phyloP scores from a whole-genome alignment of 2,888 invertebrate genomes.

The Erebia ligea region DNA sequence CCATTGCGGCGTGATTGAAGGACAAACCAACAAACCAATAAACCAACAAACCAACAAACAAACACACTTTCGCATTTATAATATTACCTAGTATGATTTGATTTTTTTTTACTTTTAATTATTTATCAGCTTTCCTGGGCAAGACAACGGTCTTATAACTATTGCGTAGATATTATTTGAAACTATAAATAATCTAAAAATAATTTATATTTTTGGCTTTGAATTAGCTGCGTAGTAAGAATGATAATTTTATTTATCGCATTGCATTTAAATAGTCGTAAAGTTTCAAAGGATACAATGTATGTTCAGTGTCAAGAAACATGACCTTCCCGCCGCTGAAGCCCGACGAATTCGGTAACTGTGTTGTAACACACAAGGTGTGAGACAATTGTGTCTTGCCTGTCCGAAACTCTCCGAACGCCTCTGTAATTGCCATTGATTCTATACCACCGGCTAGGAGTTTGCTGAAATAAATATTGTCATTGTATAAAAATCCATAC shows the following conservation, averaged over 20 bases:
- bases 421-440: slow-evolving; percentile 93
- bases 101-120: too few species aligned
- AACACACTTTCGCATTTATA: too few species aligned
- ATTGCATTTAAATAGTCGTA: neutral
- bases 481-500: too few species aligned
- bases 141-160: neutral
- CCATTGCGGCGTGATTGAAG: too few species aligned
- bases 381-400: slow-evolving; percentile 93
- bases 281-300: slow-evolving; percentile 87
- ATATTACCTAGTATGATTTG: too few species aligned
- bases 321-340: slow-evolving; percentile 92
- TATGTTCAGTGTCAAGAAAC: slow-evolving; percentile 92
- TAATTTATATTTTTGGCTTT: neutral
- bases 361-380: slow-evolving; percentile 90
- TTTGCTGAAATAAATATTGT: slow-evolving; percentile 75
- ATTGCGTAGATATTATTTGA: neutral
- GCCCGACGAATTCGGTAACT: slow-evolving; percentile 86
- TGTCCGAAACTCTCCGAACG: slow-evolving; percentile 91
- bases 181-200: neutral
- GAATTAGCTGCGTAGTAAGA: neutral
- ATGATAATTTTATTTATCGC: too few species aligned
- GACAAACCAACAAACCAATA: too few species aligned
- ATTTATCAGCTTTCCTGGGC: too few species aligned
- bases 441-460: slow-evolving; percentile 91
- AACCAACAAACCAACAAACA: too few species aligned